Percentiles rank a stretch among this genome's conserved stretches.
phyloP scores from a whole-genome alignment of 2,888 invertebrate genomes.

The Oasisia sp. region DNA sequence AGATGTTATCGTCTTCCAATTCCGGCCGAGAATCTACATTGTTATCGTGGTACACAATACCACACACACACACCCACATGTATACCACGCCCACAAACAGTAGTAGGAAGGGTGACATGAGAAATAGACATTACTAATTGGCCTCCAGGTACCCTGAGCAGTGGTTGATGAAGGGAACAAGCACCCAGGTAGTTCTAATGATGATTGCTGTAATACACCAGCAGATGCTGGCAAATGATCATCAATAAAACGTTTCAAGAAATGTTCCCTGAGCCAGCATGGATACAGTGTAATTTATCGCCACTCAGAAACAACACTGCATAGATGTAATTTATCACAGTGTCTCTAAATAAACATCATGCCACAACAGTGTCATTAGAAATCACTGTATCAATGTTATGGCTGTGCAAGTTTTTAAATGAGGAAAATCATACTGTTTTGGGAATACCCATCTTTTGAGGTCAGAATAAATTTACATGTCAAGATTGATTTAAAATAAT shows the following conservation, averaged over 20 bases:
- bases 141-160: not conserved
- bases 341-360: not conserved
- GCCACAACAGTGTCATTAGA: not conserved
- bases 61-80: not conserved
- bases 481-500: too few species aligned
- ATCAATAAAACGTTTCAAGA: not conserved
- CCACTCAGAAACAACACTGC: not conserved
- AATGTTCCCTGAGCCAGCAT: not conserved
- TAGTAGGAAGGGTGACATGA: not conserved
- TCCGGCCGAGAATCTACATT: not conserved
- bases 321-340: not conserved
- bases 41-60: not conserved
- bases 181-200: not conserved
- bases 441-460: not conserved
- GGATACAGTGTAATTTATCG: not conserved
- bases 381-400: not conserved
- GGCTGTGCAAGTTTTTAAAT: not conserved
- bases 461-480: not conserved
- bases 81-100: not conserved
- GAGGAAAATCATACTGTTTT: not conserved
- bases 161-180: not conserved
- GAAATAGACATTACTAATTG: not conserved
- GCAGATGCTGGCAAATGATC: not conserved
- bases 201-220: not conserved
- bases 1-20: too few species aligned